Conservation (phyloP, 2,113 vertebrate species). For the Melospiza georgiana region DNA sequence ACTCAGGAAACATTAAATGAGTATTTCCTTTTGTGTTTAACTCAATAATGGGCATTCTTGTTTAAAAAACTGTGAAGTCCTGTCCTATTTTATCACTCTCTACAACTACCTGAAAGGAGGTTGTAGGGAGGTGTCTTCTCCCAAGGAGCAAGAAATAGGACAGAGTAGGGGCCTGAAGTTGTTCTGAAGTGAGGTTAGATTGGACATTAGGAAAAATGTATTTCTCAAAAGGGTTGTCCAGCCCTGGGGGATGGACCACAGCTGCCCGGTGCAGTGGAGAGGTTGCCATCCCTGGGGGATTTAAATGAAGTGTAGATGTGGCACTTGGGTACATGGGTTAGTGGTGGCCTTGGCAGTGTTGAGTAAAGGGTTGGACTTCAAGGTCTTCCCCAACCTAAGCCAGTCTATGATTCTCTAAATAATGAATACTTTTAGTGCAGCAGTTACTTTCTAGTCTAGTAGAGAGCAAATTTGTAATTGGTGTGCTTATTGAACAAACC, state of each 20-base stretch:
- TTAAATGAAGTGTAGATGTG: background rate
- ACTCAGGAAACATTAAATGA: background rate
- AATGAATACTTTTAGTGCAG: background rate
- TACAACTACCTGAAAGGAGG: background rate
- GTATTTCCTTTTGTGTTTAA: background rate
- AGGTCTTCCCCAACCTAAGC: background rate
- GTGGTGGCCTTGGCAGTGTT: background rate
- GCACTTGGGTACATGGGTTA: background rate
- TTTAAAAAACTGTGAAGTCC: background rate
- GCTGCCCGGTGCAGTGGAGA: background rate
- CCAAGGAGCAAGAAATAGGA: background rate
- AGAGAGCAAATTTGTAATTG: constrained; percentile 6
- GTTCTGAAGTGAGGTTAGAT: fast-evolving
- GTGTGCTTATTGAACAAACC: background rate
- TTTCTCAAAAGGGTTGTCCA: background rate
- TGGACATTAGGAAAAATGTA: background rate
- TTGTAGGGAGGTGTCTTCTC: background rate
- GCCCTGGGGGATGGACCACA: background rate
- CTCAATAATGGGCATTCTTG: background rate
- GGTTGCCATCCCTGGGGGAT: background rate
- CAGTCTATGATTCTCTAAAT: background rate
- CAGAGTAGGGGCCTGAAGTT: background rate
- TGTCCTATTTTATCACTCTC: background rate
- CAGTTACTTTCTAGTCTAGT: background rate
- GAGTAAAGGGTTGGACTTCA: background rate